Base-by-base conservation (phyloP, 2,888 invertebrate genomes). In the Silvanus unidentatus region DNA sequence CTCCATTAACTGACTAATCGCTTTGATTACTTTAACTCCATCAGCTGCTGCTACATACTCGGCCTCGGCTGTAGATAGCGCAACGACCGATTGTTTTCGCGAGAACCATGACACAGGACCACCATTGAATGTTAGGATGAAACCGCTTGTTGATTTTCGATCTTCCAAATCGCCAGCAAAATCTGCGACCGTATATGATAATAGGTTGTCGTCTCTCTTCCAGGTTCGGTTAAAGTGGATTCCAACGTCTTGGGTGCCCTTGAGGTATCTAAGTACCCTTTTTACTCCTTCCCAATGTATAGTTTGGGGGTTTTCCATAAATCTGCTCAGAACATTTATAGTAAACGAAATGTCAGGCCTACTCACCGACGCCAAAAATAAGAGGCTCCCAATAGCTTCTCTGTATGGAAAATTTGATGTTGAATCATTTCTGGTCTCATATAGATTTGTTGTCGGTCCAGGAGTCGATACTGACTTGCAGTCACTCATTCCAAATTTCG, bases 51-150 rank as follows among this genome's bases (percentile, higher is more conserved):
- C 45, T 27, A 52, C 38, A 28, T 55, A 58, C 44, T 63, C 59
- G 9, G 62, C 55, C 39, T 60, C 60, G 1, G 59, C 54, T 4
- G 48, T 49, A 6, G 54, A 62, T 2, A 50, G 42, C 1, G 60
- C 49, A 1, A 61, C 56, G 8, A 57, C 48, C 28, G 51, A 40
- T 44, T 63, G 61, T 45, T 49, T 47, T 45, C 54, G 39, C 4
- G 55, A 51, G 34, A 45, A 42, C 59, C 60, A 60, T 4, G 39
- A 40, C 1, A 62, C 45, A n/a, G 61, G 58, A 36, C 58, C 56
- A 36, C 48, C 52, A 43, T 43, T 43, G 35, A 40, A 54, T 11
- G 42, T 43, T 27, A 55, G 44, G 0, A 52, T 29, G 35, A 48
- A 54, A 1, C 49, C 50, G 10, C 48, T 50, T 12, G 53, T 56